Evolutionary conservation across 2,113 vertebrate species (phyloP), one percentile per base, ranked within the genome.

Genomic region (Spilogale gracilis): DNA sequence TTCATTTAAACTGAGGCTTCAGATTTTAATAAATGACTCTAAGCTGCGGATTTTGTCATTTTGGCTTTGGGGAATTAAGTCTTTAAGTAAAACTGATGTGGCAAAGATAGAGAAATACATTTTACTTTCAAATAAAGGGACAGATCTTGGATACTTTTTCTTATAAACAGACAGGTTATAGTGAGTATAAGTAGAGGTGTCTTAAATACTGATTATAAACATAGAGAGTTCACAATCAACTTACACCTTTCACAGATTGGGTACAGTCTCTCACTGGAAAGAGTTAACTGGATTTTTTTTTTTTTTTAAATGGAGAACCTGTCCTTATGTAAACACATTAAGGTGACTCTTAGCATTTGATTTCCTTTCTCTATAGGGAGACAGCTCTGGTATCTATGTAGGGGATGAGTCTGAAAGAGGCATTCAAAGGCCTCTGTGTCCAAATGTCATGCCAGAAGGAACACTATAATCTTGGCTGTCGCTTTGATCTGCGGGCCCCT

Each of bases 11-110:
- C 91, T 25, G 78, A 93, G 61, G 61, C 78, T 98, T 97, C 98
- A 89, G 94, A 97, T 97, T 98, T 97, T 98, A 98, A 98, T 88
- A 98, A 97, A 98, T 98, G 48, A 96, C 78, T 98, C 81, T 89
- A 83, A 98, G 81, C 65, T 97, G 54, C 89, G 96, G 69, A 97
- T 96, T 95, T 97, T 94, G 83, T 96, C 89, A 97, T 90, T 98
- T 84, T 97, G 65, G 84, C 60, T 97, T 96, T 65, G 85, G 80
- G 71, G 48, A 94, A 96, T 88, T 81, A 96, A 80, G 27, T 79
- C 61, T 89, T 94, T 80, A 81, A 97, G 25, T 95, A 94, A 97
- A 97, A 98, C 9, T 81, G n/a, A 94, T 96, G 65, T 97, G 54
- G 48, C 73, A 67, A 85, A 85, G 65, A 78, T 90, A 79, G 3